Percentiles rank a stretch among this genome's conserved stretches.
Conservation (phyloP, 2,113 vertebrate species). For the Chlamydotis undulata region DNA sequence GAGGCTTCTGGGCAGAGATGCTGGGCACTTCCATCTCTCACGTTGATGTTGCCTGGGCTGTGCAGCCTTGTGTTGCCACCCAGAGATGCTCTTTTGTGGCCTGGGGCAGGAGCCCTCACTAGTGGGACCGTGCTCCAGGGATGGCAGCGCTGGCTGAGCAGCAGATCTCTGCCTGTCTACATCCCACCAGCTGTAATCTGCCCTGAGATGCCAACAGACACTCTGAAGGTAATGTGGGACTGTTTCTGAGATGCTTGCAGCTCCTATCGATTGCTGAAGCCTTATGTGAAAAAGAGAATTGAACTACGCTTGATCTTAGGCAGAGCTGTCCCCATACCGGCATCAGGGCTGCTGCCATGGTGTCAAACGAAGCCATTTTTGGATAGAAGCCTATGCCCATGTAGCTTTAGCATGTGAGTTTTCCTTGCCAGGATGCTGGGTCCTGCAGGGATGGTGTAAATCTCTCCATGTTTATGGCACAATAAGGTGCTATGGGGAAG, state of each 20-base stretch:
- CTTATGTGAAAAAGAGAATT: background rate
- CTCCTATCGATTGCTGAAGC: background rate
- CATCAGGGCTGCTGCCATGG: background rate
- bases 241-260: background rate
- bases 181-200: background rate
- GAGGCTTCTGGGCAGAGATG: background rate
- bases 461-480: background rate
- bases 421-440: background rate
- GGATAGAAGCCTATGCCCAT: background rate
- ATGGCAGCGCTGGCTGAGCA: background rate
- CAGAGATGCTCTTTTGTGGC: background rate
- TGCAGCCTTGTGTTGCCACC: background rate
- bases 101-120: background rate
- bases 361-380: background rate
- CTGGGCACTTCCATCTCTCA: background rate
- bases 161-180: rapidly evolving
- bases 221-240: background rate
- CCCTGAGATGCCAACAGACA: background rate
- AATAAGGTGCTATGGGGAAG: background rate
- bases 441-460: background rate
- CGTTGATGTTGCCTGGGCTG: background rate
- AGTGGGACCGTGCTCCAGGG: background rate
- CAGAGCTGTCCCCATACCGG: background rate
- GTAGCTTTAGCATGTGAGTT: background rate
- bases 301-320: background rate